Evolutionary conservation across 2,888 invertebrate species (phyloP).

Genomic region (Cosmopolites sordidus): DNA sequence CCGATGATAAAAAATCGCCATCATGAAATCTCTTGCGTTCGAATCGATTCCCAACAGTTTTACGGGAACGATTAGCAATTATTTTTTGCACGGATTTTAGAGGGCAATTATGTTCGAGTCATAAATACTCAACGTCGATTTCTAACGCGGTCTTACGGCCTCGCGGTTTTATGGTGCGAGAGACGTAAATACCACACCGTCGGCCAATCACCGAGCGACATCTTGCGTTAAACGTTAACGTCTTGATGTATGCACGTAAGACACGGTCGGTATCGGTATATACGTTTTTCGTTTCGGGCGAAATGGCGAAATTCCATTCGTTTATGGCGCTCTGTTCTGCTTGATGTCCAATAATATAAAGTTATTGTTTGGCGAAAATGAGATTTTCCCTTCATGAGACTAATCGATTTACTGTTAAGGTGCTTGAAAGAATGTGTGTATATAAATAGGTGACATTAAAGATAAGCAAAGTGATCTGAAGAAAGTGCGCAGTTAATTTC

Average conservation of each 20-base stretch:
- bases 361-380: background rate
- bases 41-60: conserved; percentile 18
- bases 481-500: too few species aligned
- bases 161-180: conserved; percentile 16
- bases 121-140: conserved; percentile 20
- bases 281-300: background rate
- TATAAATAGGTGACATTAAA: too few species aligned
- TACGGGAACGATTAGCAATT: conserved; percentile 16
- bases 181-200: conserved; percentile 10
- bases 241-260: conserved; percentile 9
- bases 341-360: background rate
- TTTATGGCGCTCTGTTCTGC: background rate
- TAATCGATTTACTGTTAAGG: too few species aligned
- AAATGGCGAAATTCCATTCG: background rate
- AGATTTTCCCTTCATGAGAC: background rate
- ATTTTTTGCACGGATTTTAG: conserved; percentile 21
- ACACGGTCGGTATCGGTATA: conserved; percentile 7
- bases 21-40: conserved; percentile 2
- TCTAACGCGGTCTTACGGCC: conserved; percentile 17
- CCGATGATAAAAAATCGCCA: too few species aligned
- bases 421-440: too few species aligned
- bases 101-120: conserved; percentile 18
- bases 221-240: conserved; percentile 13
- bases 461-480: too few species aligned
- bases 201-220: conserved; percentile 13